phyloP scores from a whole-genome alignment of 2,797 vertebrate species.

The Synanceia verrucosa region DNA sequence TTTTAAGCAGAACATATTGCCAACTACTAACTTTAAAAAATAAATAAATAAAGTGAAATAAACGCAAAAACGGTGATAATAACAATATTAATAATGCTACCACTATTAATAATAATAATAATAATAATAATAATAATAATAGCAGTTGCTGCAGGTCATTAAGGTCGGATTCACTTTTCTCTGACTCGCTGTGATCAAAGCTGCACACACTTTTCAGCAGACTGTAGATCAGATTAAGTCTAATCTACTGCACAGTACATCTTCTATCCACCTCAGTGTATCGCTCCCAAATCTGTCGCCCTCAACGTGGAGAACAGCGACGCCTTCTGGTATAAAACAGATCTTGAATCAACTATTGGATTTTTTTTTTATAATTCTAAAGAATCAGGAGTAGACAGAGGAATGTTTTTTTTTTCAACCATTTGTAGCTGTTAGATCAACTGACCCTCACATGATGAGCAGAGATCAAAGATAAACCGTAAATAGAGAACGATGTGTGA shows the following conservation, averaged over 20 bases:
- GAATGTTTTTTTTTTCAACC: not conserved
- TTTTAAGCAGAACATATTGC: not conserved
- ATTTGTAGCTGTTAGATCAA: not conserved
- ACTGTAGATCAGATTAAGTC: conserved; percentile 24
- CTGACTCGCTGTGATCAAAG: conserved; percentile 19
- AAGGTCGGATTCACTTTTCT: conserved; percentile 1
- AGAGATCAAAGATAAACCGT: conserved; percentile 32
- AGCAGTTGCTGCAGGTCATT: not conserved
- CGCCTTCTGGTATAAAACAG: conserved; percentile 55
- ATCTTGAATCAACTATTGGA: not conserved
- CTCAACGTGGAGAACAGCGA: conserved; percentile 40
- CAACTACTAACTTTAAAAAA: not conserved
- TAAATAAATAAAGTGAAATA: not conserved
- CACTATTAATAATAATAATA: not conserved
- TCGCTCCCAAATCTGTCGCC: not conserved
- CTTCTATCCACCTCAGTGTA: not conserved
- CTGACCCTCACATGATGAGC: not conserved
- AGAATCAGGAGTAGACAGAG: not conserved
- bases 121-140: no score
- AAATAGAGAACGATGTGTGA: conserved; percentile 8
- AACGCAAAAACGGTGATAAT: no score
- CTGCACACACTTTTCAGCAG: not conserved
- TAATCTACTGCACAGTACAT: conserved; percentile 11
- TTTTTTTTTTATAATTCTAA: not conserved
- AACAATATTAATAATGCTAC: not conserved